phyloP scores from a whole-genome alignment of 2,113 vertebrate species.

The Tachycineta bicolor region DNA sequence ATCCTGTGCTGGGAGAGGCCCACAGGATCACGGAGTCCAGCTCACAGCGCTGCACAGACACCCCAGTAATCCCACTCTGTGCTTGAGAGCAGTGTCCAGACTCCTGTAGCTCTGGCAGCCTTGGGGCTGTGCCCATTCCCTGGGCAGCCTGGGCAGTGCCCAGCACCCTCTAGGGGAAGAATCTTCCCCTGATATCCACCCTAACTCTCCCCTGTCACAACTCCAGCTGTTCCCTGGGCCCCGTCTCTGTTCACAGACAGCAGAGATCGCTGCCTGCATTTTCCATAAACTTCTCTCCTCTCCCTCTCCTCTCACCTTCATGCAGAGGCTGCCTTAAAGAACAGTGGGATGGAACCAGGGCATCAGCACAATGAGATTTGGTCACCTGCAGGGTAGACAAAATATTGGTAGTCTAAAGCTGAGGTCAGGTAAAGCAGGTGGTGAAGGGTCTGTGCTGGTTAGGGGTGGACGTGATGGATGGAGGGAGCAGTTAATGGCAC shows the following conservation, averaged over 20 bases:
- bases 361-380: background rate
- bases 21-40: background rate
- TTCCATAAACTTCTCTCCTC: background rate
- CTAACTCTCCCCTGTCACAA: fast-evolving
- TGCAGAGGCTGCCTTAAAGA: background rate
- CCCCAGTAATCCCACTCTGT: background rate
- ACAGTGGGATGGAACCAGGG: background rate
- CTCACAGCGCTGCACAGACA: fast-evolving
- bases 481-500: background rate
- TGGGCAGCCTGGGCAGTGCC: background rate
- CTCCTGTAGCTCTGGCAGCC: background rate
- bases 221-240: background rate
- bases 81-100: fast-evolving
- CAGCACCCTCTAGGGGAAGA: background rate
- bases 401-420: background rate
- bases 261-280: background rate
- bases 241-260: background rate
- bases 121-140: fast-evolving
- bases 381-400: background rate
- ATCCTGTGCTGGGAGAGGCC: background rate
- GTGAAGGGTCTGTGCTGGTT: background rate
- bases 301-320: no score
- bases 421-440: background rate
- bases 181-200: fast-evolving
- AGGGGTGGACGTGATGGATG: background rate